phyloP scores from a whole-genome alignment of 1,140 invertebrate species.

The Tetragnatha versicolor region DNA sequence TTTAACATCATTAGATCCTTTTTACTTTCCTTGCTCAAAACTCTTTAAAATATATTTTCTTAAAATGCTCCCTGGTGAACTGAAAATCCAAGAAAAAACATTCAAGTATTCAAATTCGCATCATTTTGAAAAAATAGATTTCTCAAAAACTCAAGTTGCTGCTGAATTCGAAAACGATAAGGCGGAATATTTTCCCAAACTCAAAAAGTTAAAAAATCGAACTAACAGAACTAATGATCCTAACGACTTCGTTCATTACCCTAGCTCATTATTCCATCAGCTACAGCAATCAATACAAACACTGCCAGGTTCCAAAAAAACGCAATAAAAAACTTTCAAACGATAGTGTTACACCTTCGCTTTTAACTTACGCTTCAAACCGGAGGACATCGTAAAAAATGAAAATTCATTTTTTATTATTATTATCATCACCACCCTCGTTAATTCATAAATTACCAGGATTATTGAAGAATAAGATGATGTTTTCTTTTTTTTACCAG shows the following conservation, averaged over 20 bases:
- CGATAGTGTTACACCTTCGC: neutral
- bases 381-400: neutral
- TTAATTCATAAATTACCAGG: slow-evolving; percentile 42
- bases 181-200: neutral
- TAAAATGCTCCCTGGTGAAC: too few relatives aligned
- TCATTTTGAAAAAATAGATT: neutral
- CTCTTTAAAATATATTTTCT: too few relatives aligned
- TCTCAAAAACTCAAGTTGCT: neutral
- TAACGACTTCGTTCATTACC: slow-evolving; percentile 40
- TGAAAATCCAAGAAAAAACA: neutral
- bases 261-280: slow-evolving; percentile 42
- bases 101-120: neutral
- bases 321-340: neutral
- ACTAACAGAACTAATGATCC: slow-evolving; percentile 15
- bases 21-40: too few relatives aligned
- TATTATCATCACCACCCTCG: slow-evolving; percentile 16
- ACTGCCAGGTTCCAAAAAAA: slow-evolving; percentile 9
- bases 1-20: neutral
- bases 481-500: neutral
- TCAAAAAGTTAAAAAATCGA: neutral
- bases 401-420: neutral
- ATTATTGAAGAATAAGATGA: slow-evolving; percentile 18
- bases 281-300: slow-evolving; percentile 23
- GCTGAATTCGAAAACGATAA: neutral
- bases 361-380: slow-evolving; percentile 4